phyloP scores from a whole-genome alignment of 2,113 vertebrate genomes.

The Bungarus multicinctus region DNA sequence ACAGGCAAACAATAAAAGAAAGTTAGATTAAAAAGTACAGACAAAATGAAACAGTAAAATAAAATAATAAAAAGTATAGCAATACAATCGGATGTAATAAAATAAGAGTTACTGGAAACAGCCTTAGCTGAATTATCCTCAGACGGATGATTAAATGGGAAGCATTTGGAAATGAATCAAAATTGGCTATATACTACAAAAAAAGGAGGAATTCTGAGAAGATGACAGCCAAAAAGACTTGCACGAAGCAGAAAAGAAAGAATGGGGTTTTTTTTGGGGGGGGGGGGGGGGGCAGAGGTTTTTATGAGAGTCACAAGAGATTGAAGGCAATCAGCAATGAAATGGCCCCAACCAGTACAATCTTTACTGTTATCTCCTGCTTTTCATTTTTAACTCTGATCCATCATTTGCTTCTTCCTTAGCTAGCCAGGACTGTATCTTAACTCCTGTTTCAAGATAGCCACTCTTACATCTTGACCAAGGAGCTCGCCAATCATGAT shows the following conservation, averaged over 20 bases:
- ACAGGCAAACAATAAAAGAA: background rate
- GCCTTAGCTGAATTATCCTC: background rate
- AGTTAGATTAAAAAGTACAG: background rate
- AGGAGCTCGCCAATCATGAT: background rate
- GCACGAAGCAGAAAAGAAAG: background rate
- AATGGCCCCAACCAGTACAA: background rate
- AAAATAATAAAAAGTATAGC: background rate
- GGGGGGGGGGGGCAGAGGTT: background rate
- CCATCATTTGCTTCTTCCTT: background rate
- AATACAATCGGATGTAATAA: background rate
- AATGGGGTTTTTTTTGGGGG: background rate
- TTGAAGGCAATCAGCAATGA: background rate
- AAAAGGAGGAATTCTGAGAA: background rate
- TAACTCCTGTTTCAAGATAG: background rate
- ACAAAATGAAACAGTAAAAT: background rate
- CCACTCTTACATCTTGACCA: background rate
- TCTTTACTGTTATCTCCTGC: background rate
- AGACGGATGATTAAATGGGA: no score
- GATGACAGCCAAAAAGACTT: background rate
- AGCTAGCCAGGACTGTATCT: background rate
- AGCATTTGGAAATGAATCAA: background rate
- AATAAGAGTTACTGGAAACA: background rate
- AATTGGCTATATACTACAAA: background rate
- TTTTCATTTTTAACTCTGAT: background rate
- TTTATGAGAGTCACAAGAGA: background rate